phyloP scores from a whole-genome alignment of 2,797 vertebrate genomes.

The Hoplostethus mediterraneus region DNA sequence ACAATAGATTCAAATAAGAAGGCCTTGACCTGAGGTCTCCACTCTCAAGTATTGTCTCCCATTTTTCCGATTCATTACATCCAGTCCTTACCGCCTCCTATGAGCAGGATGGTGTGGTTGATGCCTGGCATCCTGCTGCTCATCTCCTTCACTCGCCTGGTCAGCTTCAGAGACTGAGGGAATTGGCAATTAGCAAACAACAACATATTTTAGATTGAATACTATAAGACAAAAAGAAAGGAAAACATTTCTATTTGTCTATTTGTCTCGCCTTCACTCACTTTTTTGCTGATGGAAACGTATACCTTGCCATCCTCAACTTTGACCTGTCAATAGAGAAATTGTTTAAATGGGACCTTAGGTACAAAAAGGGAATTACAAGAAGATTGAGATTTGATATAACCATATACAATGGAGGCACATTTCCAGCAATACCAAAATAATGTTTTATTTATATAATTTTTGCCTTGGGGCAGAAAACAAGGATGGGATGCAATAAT shows the following conservation, averaged over 20 bases:
- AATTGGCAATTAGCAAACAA: conserved; percentile 6
- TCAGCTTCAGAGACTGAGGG: conserved; percentile 62
- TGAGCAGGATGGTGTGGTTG: conserved; percentile 78
- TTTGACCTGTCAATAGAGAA: conserved; percentile 81
- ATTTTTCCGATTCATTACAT: conserved; percentile 17
- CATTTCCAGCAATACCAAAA: too few species aligned
- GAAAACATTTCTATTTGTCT: not conserved
- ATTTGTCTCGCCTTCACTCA: conserved; percentile 57
- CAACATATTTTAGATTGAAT: not conserved
- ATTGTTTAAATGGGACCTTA: too few species aligned
- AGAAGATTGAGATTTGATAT: too few species aligned
- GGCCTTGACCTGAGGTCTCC: not conserved
- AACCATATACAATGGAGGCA: too few species aligned
- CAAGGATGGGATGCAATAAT: too few species aligned
- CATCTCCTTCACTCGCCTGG: conserved; percentile 84
- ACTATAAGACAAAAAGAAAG: not conserved
- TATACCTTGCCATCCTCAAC: conserved; percentile 86
- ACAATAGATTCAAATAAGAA: not conserved
- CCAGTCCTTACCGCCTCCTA: conserved; percentile 87
- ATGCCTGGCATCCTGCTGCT: conserved; percentile 59
- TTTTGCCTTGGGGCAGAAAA: too few species aligned
- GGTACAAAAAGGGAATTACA: too few species aligned
- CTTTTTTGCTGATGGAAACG: conserved; percentile 85
- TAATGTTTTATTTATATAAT: too few species aligned
- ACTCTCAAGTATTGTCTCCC: not conserved